Evolutionary conservation across 2,113 vertebrate genomes (phyloP), one percentile per base, ranked within the genome.

Genomic region (Oophaga pumilio): DNA sequence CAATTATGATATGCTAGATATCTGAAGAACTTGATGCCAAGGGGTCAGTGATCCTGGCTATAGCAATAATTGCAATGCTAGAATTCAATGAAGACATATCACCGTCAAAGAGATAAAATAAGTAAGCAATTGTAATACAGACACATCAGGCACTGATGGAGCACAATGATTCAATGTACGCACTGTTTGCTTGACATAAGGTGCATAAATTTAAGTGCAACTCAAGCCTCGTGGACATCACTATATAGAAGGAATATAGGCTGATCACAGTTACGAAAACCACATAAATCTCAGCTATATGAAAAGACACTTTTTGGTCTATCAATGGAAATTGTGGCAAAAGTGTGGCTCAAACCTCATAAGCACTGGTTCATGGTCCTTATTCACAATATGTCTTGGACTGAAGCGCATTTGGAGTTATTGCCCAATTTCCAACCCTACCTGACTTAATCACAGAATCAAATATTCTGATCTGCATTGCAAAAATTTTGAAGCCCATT

Each of bases 1-100:
- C 85, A 86, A 86, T 86, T 86, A 86, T 86, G 62, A 86, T 80
- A 86, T 68, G 62, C 62, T 52, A 22, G 76, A 57, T 57, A 59
- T 62, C 50, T 20, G 26, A 59, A 52, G 50, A 43, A 18, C 43
- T 53, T 71, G 76, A 57, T 80, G 76, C 50, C 76, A 43, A 69
- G 43, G 64, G 85, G 66, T 69, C 76, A 86, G 62, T 71, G 62
- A 80, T 80, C 62, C n/a, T 80, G 64, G 64, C 24, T 57, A 80
- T 59, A 53, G 53, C 76, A 57, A 66, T 57, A 79, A 86, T 80
- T 86, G 76, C 62, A 57, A 26, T 62, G 26, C 9, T 22, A 68
- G n/a, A 83, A 83, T 26, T 83, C 15, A 6, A 62, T 69, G 20
- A 52, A 24, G 33, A 52, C n/a, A 26, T 82, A 26, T 68, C 56